phyloP scores from a whole-genome alignment of 2,113 vertebrate genomes.

The Ceuthmochares aereus region DNA sequence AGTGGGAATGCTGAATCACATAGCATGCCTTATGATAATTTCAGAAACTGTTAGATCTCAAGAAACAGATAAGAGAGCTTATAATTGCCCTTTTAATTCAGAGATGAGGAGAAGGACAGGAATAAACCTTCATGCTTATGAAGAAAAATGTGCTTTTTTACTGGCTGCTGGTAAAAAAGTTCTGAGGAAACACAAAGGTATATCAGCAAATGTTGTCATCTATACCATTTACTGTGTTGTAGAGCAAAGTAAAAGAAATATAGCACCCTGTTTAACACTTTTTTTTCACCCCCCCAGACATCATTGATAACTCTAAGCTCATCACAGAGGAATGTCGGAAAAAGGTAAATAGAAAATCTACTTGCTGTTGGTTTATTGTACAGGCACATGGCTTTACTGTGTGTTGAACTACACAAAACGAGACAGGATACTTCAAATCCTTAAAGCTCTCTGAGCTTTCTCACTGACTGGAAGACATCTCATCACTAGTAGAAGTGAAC shows the following conservation, averaged over 20 bases:
- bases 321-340: constrained; percentile 91
- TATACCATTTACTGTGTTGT: neutral
- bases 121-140: neutral
- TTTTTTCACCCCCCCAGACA: constrained; percentile 76
- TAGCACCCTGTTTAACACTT: neutral
- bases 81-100: neutral
- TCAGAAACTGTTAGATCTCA: neutral
- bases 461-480: neutral
- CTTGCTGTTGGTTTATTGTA: neutral
- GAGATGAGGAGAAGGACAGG: neutral
- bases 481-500: neutral
- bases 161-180: neutral
- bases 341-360: constrained; percentile 78
- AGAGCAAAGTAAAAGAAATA: neutral
- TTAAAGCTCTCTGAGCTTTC: neutral
- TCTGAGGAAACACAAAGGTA: neutral
- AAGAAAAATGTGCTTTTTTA: neutral
- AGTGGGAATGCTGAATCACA: neutral
- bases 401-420: neutral
- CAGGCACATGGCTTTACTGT: neutral
- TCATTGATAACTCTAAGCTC: constrained; percentile 94
- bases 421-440: neutral
- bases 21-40: neutral
- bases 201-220: neutral
- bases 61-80: neutral